Base-by-base conservation (phyloP, 2,113 vertebrate species). In the Carettochelys insculpta region DNA sequence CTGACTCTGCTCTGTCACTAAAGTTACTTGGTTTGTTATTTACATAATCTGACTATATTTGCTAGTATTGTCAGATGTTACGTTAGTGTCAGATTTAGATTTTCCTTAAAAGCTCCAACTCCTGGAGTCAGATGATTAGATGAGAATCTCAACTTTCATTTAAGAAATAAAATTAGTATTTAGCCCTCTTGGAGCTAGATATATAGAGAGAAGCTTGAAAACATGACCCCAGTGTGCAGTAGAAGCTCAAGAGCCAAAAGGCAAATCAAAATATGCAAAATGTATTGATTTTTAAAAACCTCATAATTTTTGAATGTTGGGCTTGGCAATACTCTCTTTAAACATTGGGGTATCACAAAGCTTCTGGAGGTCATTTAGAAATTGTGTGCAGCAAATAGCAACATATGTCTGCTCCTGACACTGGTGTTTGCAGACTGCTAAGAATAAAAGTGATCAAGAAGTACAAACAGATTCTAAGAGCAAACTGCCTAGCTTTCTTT, bases 391-490 rank as follows among this genome's bases (percentile, higher is more conserved):
- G 14, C 24, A 77, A 82, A 86, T n/a, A 4, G 41, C 61, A 83
- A 24, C 31, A 47, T 88, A 48, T 89, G 73, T 24, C 51, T 0
- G 0, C 65, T 92, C 24, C 82, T 88, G 52, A 82, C 29, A 24
- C n/a, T 86, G 47, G n/a, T 87, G 83, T 79, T 86, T 78, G 12
- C 61, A 65, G 13, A 95, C 87, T 90, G 88, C 77, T 94, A 86
- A 90, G n/a, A 86, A 38, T 89, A 78, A 87, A 93, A 81, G 86
- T 92, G 61, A 93, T 92, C 91, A 79, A 88, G 11, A 58, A 90
- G 79, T 83, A 91, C 85, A 93, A 96, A 95, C 65, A 93, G 86
- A 91, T 43, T 5, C 1, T 2, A 50, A 43, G 13, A 96, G 65
- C 27, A 77, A 81, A 91, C 86, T 47, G 25, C 80, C 73, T 65